Percentiles rank a stretch among this genome's conserved stretches.
phyloP scores from a whole-genome alignment of 2,888 invertebrate species.

The Dasypolia templi region DNA sequence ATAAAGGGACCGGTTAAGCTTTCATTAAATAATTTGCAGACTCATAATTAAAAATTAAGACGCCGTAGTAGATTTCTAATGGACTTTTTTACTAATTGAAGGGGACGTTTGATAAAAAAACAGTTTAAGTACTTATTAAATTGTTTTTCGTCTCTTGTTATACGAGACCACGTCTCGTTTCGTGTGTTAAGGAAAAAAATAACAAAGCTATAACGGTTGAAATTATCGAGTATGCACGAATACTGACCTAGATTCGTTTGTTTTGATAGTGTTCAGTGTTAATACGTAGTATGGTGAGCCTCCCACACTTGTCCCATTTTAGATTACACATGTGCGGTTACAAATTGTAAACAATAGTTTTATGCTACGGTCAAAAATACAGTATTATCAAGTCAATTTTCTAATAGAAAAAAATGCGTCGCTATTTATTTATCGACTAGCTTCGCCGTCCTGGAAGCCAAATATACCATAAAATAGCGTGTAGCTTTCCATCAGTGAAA shows the following conservation, averaged over 20 bases:
- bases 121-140: constrained; percentile 82
- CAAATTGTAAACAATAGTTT: constrained; percentile 73
- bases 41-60: constrained; percentile 86
- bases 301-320: constrained; percentile 88
- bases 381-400: not conserved
- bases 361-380: constrained; percentile 27
- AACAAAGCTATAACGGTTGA: constrained; percentile 41
- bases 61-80: constrained; percentile 79
- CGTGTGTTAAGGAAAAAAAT: constrained; percentile 32
- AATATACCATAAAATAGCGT: not conserved
- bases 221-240: constrained; percentile 54
- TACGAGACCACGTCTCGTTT: constrained; percentile 43
- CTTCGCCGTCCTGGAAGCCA: not conserved
- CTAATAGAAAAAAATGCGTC: not conserved
- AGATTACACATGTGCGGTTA: constrained; percentile 80
- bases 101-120: constrained; percentile 63
- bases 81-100: constrained; percentile 67
- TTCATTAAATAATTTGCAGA: constrained; percentile 76
- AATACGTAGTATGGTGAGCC: constrained; percentile 73
- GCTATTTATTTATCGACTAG: not conserved
- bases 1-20: constrained; percentile 76
- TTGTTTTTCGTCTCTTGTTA: constrained; percentile 68
- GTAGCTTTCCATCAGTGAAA: not conserved
- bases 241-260: constrained; percentile 81
- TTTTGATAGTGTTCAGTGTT: constrained; percentile 77